Base-by-base conservation (phyloP, 2,113 vertebrate genomes). In the Microtus montanus region DNA sequence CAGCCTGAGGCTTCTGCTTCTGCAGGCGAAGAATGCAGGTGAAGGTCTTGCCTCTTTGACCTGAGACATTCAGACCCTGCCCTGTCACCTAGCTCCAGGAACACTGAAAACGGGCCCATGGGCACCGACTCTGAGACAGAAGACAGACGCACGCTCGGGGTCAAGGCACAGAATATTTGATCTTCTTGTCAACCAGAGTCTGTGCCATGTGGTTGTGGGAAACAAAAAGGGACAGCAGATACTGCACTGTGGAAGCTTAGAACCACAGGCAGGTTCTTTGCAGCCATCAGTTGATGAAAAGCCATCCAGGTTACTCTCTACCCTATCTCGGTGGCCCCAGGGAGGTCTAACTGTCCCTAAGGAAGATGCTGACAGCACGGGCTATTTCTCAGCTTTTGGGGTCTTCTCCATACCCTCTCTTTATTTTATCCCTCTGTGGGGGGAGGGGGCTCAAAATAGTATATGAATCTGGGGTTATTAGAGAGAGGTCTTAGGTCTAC, bases 221-320 rank as follows among this genome's bases (percentile, higher is more conserved):
- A 87, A 63, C 82, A 3, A 87, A 87, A 33, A 68, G 26, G 74
- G 26, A 26, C 80, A 88, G 33, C 30, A 38, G 22, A 63, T 38
- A 2, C 70, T 17, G 12, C 63, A 61, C 15, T 91, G 63, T 26
- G 52, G 11, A 87, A 63, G 41, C 28, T 38, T 35, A 12, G 89
- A 83, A 73, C 70, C 58, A 82, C 2, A 92, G 95, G 90, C 80
- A 85, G 70, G 78, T 89, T 75, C 38, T 95, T 82, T 44, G 64
- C 52, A 95, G 91, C 77, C 79, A 82, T 49, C 49, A 82, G 70
- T 66, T 91, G 89, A 93, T 79, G 91, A 79, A 75, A 89, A 33
- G 91, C 35, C 7, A 4, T 20, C 33, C 35, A 71, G 24, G 12
- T 91, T 47, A 68, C 78, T 33, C 26, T 70, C 24, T n/a, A 11